Percentiles rank a stretch among this genome's conserved stretches.
Evolutionary conservation across 2,888 invertebrate genomes (phyloP).

Genomic region (Xiphydria camelus): DNA sequence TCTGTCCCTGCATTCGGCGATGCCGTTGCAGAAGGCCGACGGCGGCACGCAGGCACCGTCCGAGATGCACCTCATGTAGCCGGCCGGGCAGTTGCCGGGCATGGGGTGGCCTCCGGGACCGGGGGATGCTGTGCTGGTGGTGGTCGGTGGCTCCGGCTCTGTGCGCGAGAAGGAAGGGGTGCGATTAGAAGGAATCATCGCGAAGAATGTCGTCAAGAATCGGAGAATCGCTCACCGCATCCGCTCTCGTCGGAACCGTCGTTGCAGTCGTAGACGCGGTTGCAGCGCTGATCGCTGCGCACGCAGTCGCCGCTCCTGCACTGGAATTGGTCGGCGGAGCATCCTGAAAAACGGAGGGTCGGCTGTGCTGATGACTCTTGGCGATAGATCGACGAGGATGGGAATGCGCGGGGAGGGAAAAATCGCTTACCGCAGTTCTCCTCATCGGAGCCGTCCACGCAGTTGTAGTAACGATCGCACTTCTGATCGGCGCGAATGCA

Average conservation of each 20-base stretch:
- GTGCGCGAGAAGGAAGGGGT: no score
- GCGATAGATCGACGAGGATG: no score
- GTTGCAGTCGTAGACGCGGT: constrained; percentile 56
- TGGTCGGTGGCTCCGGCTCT: no score
- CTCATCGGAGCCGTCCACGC: constrained; percentile 60
- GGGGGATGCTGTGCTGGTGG: not conserved
- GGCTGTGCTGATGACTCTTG: no score
- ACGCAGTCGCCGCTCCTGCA: constrained; percentile 72
- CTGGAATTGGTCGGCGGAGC: constrained; percentile 67
- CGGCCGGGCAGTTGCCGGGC: constrained; percentile 45
- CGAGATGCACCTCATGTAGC: constrained; percentile 53
- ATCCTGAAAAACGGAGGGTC: constrained; percentile 68
- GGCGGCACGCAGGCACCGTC: constrained; percentile 55
- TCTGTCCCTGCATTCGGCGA: constrained; percentile 63
- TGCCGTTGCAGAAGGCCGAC: constrained; percentile 60
- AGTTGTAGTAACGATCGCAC: constrained; percentile 58
- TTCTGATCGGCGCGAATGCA: constrained; percentile 60
- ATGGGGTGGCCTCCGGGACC: constrained; percentile 15
- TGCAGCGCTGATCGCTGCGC: constrained; percentile 55
- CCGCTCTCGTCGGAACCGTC: constrained; percentile 58
- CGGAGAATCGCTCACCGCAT: constrained; percentile 36
- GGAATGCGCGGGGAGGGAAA: no score
- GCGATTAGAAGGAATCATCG: no score
- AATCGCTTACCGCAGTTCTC: constrained; percentile 50
- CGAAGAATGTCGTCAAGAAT: not conserved